phyloP scores from a whole-genome alignment of 1,140 invertebrate genomes.

The Brachystomella parvula region DNA sequence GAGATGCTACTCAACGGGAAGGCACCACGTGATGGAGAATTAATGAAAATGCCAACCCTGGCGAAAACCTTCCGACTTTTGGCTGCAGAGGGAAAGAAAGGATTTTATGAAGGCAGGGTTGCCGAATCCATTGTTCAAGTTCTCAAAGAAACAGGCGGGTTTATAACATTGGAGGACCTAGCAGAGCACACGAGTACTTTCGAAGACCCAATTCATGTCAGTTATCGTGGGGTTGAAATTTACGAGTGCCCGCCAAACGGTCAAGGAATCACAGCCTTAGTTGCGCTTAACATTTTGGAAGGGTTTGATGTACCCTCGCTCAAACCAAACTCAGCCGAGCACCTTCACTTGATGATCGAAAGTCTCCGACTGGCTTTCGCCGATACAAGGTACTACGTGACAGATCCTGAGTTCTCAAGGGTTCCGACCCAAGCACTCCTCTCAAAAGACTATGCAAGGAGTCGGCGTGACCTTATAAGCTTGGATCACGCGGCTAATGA shows the following conservation, averaged over 20 bases:
- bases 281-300: constrained; percentile 44
- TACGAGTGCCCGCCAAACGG: constrained; percentile 43
- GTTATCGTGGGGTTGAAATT: constrained; percentile 39
- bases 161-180: constrained; percentile 43
- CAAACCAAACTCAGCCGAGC: constrained; percentile 39
- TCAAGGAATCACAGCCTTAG: constrained; percentile 43
- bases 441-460: constrained; percentile 42
- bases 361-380: constrained; percentile 43
- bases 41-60: constrained; percentile 42
- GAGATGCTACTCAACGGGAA: constrained; percentile 42
- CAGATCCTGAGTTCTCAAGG: constrained; percentile 40
- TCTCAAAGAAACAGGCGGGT: constrained; percentile 42
- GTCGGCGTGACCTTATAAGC: constrained; percentile 41
- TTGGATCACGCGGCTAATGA: constrained; percentile 28
- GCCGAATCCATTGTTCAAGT: constrained; percentile 42
- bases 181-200: constrained; percentile 40
- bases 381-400: constrained; percentile 41
- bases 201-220: constrained; percentile 38
- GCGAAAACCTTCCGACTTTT: constrained; percentile 44
- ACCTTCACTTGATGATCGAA: constrained; percentile 44
- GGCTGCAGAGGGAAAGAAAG: constrained; percentile 40
- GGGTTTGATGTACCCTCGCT: constrained; percentile 40
- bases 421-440: constrained; percentile 41
- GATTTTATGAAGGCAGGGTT: constrained; percentile 44
- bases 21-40: constrained; percentile 42